Base-by-base conservation (phyloP, 2,888 invertebrate genomes). In the Drosophila mayaguana region DNA sequence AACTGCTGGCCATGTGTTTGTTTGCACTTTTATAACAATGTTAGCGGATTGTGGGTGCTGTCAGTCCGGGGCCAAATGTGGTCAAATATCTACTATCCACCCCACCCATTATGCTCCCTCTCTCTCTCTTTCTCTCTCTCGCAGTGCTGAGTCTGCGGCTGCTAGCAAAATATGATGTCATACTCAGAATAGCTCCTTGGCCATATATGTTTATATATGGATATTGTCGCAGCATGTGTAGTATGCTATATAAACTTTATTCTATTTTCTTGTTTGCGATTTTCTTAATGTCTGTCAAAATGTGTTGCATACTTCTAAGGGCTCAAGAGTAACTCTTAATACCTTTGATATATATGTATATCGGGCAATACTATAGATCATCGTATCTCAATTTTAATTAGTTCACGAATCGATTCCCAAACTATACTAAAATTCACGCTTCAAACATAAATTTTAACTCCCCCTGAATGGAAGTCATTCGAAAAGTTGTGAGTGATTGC, bases 11-110 rank as follows among this genome's bases (percentile, higher is more conserved):
- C 54, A 40, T 75, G 72, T 88, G 89, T 84, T 89, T 87, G 80
- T 81, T 88, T 89, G 89, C 90, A 86, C 82, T 89, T 89, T 88
- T 90, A 87, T 90, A 90, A 89, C 90, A 91, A 87, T 84, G 81
- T 89, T 78, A 71, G 78, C 72, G 75, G 65, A 67, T 73, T 76
- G 76, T 36, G 51, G 70, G 59, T 73, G 59, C 61, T 50, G 12
- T 18, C 48, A 64, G 40, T 20, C 63, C 70, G 48, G 67, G 45
- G 53, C 62, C 63, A 61, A 25, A 46, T 57, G 48, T 32, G 53
- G 51, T 18, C 50, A 28, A 46, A 46, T 25, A 46, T n/a, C 9
- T 25, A 9, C 46, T 25, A n/a, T 2, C 46, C 46, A 16, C 28
- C 51, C 32, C 38, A 20, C 20, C 36, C 34, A 38, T 25, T 14